Evolutionary conservation across 2,113 vertebrate genomes (phyloP), one percentile per base, ranked within the genome.

Genomic region (Balaeniceps rex): DNA sequence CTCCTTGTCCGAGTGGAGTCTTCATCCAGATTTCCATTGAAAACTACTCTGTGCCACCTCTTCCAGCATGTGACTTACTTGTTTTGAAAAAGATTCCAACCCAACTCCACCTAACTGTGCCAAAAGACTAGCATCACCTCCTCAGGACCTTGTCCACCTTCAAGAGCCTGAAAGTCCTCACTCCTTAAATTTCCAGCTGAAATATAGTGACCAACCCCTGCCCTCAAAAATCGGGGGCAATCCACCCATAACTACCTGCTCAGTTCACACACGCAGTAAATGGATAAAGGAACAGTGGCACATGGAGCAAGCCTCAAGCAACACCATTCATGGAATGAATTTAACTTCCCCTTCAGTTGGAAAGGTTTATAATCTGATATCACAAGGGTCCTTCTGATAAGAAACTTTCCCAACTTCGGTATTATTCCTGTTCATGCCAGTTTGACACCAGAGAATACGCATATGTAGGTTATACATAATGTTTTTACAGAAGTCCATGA

Each of bases 201-300:
- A 87, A 77, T 4, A 23, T 0, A 68, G 7, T 1, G 7, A 77
- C 52, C 14, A 31, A 63, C 4, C 4, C 29, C 18, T 18, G 6
- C 12, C 44, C 68, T n/a, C 23, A 84, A 57, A 74, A 47, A 34
- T 5, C 36, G 47, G 46, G 44, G 40, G 14, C 16, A 61, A 55
- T 8, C 15, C 19, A 74, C 12, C 42, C 5, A 0, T 8, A 72
- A 31, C 36, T 91, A 40, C 1, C 1, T 1, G 1, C 13, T 77
- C 40, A 31, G 40, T 7, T 81, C 71, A 54, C 14, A 49, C 3
- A 1, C 2, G 6, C 9, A 44, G 24, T n/a, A 83, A 75, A 65
- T 7, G 12, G 12, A 72, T n/a, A 64, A 69, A 74, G 9, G 22
- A 79, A 51, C 1, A 54, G 23, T 31, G 47, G 28, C 40, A 68